Conservation (phyloP, 2,113 vertebrate species). For the Zosterops borbonicus region DNA sequence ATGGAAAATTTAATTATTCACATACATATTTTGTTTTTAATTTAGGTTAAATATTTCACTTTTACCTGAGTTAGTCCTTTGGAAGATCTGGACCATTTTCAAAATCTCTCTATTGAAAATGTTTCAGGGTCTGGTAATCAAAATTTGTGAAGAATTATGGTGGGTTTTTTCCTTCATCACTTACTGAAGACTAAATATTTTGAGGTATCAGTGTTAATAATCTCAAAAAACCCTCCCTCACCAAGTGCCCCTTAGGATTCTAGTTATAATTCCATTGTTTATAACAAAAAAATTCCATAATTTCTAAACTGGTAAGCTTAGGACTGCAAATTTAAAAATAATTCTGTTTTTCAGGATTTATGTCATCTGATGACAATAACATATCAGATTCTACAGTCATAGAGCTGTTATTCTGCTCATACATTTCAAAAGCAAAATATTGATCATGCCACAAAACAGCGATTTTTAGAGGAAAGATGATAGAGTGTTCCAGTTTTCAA, state of each 20-base stretch:
- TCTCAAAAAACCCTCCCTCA: accelerated
- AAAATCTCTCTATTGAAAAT: not conserved
- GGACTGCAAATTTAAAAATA: not conserved
- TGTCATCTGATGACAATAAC: not conserved
- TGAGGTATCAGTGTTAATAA: not conserved
- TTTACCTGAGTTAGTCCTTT: not conserved
- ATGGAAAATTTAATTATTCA: not conserved
- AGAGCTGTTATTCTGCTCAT: not conserved
- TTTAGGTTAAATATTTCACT: not conserved
- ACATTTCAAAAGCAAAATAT: not conserved
- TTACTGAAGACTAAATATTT: not conserved
- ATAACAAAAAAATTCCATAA: not conserved
- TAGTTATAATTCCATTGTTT: not conserved
- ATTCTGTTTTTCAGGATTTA: not conserved
- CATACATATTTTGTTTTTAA: too few relatives aligned
- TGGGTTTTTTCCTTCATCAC: not conserved
- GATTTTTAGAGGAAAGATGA: not conserved
- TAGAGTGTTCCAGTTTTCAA: not conserved
- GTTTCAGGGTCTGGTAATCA: not conserved
- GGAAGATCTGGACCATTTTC: not conserved
- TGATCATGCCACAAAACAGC: not conserved
- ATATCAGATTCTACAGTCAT: not conserved
- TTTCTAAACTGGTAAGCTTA: not conserved
- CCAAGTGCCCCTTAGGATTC: not conserved
- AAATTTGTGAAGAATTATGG: not conserved